A percentile compares a stretch with the other conserved stretches of the same genome.
phyloP scores from a whole-genome alignment of 2,888 invertebrate species.

The Xanthorhoe designata region DNA sequence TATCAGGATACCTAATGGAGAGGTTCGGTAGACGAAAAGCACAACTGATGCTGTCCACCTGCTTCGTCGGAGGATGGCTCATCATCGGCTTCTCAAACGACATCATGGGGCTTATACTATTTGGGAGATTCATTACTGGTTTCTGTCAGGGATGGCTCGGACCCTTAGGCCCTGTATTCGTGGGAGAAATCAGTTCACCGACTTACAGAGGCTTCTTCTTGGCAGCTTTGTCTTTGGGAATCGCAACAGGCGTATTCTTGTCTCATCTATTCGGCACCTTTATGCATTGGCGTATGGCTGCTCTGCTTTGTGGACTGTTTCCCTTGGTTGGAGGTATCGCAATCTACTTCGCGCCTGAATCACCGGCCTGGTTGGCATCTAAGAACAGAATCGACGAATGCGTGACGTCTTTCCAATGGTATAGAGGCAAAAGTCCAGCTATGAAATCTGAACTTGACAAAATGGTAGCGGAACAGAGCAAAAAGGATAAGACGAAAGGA shows the following conservation, averaged over 20 bases:
- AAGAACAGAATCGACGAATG: slow-evolving; percentile 86
- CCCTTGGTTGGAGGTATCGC: slow-evolving; percentile 82
- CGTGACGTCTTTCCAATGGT: slow-evolving; percentile 85
- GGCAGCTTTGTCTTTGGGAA: slow-evolving; percentile 86
- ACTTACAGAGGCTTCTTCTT: slow-evolving; percentile 87
- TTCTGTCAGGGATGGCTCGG: slow-evolving; percentile 86
- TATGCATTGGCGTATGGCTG: slow-evolving; percentile 85
- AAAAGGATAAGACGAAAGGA: slow-evolving; percentile 61
- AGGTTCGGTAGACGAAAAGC: slow-evolving; percentile 85
- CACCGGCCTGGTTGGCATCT: slow-evolving; percentile 89
- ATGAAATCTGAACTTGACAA: slow-evolving; percentile 81
- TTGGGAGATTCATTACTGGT: slow-evolving; percentile 85
- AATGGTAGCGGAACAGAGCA: slow-evolving; percentile 74
- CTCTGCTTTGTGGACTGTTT: slow-evolving; percentile 83
- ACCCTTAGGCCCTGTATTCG: slow-evolving; percentile 84
- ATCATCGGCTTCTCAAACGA: slow-evolving; percentile 82
- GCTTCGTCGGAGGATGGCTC: slow-evolving; percentile 86
- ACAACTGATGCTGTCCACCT: slow-evolving; percentile 80
- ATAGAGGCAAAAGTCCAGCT: slow-evolving; percentile 81
- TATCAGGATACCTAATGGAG: slow-evolving; percentile 87
- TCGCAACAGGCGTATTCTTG: slow-evolving; percentile 87
- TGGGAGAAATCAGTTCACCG: slow-evolving; percentile 86
- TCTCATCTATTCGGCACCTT: slow-evolving; percentile 88
- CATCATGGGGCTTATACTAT: slow-evolving; percentile 71
- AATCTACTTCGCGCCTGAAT: slow-evolving; percentile 87